Base-by-base conservation (phyloP, 2,888 invertebrate genomes). In the Hyposoter dolosus region DNA sequence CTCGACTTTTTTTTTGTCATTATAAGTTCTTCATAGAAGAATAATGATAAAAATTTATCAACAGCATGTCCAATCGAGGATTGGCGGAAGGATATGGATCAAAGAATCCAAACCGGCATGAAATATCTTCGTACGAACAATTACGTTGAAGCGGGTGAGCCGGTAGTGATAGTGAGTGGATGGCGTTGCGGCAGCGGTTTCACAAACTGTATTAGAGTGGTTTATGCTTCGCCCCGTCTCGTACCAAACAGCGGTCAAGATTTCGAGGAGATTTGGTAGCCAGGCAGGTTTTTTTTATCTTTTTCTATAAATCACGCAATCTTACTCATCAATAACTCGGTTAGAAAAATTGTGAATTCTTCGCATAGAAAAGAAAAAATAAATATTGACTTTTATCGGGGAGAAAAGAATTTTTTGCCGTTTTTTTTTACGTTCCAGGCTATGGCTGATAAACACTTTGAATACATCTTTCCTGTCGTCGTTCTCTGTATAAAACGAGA, bases 111-210 rank as follows among this genome's bases (percentile, higher is more conserved):
- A 85, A 95, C 95, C 84, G 95, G 95, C 43, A 94, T 96, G 9
- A 95, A 95, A 74, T 96, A 96, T 93, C 97, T 96, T 6, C 96
- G 96, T 92, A 94, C 94, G 12, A 94, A 95, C 56, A 96, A 96
- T 0, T 96, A 97, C 91, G 94, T 98, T 47, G 95, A 95, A 88
- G 94, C 95, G 15, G 97, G 97, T 0, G 97, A 98, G 91, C 95
- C 96, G 0, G 91, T 98, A 5, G 95, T 98, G 32, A 94, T 97
- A 23, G 95, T 98, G 17, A 96, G 96, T n/a, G 97, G 97, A 0
- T 96, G 96, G 95, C 95, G 95, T 88, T 96, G 96, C 82, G 96
- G 96, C 0, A 94, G 96, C 0, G 97, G 96, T 0, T 96, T 95
- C 90, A 96, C 97, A 0, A 97, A 97, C 91, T 96, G 96, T 0